These are phyloP conservation scores for Sturnira hondurensis DNA, from an alignment of 2,113 vertebrate species.

Conservation along the genomic window DNA sequence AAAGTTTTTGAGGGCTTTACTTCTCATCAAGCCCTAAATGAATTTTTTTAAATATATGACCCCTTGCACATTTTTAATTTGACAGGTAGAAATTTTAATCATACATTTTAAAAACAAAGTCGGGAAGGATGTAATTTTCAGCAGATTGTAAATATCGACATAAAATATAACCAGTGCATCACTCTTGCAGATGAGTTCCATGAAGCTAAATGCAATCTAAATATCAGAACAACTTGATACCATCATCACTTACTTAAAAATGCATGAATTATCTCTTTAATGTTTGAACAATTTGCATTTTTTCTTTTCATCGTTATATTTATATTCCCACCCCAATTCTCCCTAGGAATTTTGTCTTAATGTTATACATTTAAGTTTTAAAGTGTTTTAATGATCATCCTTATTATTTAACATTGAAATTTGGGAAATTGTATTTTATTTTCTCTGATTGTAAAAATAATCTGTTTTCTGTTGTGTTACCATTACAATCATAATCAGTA, in stretches of 20 bases:
- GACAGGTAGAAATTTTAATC: background rate
- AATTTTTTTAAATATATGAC: background rate
- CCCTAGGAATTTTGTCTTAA: constrained; percentile 21
- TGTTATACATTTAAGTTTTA: constrained; percentile 11
- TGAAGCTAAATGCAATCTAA: background rate
- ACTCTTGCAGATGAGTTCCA: background rate
- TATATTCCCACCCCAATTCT: background rate
- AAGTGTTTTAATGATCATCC: background rate
- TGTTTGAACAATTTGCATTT: background rate
- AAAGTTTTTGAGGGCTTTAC: too few relatives aligned
- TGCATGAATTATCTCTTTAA: background rate
- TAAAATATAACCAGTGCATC: background rate
- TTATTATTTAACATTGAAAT: background rate
- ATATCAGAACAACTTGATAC: background rate
- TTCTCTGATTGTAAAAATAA: constrained; percentile 9
- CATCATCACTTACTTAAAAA: constrained; percentile 9
- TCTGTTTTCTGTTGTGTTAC: background rate
- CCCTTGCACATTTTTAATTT: background rate
- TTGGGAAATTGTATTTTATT: constrained; percentile 25
- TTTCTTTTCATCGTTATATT: constrained; percentile 8
- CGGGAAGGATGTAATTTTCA: background rate
- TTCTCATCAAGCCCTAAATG: background rate
- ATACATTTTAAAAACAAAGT: background rate
- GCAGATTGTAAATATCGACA: background rate
- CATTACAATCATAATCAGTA: background rate